Conservation (phyloP, 2,797 vertebrate species). For the Steatocranus sp. region DNA sequence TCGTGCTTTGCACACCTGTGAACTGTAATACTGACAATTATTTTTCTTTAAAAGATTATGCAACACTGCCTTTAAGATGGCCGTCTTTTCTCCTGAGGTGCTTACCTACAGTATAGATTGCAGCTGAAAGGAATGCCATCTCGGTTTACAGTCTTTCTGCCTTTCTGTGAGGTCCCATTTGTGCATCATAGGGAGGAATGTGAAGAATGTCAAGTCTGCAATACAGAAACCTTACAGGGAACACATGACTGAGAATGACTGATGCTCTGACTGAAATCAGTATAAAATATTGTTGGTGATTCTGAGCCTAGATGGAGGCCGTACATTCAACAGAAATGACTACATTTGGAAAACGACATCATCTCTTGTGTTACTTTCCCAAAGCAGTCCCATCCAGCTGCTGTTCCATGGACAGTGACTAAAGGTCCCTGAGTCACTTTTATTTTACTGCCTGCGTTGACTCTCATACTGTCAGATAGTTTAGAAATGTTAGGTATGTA, state of each 20-base stretch:
- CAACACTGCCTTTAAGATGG: background rate
- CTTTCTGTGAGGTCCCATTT: slow-evolving; percentile 52
- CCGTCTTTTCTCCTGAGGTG: background rate
- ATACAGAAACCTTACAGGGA: slow-evolving; percentile 37
- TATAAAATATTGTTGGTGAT: slow-evolving; percentile 34
- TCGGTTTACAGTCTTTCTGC: slow-evolving; percentile 50
- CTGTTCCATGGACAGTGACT: background rate
- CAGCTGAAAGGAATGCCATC: slow-evolving; percentile 51
- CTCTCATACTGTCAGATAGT: background rate
- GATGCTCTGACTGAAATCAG: slow-evolving; percentile 8
- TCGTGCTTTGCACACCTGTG: background rate
- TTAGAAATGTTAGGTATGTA: background rate
- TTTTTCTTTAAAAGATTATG: background rate
- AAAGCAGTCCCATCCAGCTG: background rate
- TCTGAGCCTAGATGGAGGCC: background rate
- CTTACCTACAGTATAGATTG: slow-evolving; percentile 10
- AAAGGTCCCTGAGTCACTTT: background rate
- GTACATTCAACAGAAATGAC: background rate
- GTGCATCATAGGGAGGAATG: slow-evolving; percentile 54
- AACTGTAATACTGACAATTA: background rate
- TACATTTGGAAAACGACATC: background rate
- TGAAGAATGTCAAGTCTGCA: slow-evolving; percentile 55
- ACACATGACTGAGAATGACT: slow-evolving; percentile 39
- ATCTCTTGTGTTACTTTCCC: slow-evolving; percentile 6
- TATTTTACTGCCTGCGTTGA: background rate